Evolutionary conservation across 64 coral and sea anemone species (phyloP).

Genomic region (Trachythela sp.): DNA sequence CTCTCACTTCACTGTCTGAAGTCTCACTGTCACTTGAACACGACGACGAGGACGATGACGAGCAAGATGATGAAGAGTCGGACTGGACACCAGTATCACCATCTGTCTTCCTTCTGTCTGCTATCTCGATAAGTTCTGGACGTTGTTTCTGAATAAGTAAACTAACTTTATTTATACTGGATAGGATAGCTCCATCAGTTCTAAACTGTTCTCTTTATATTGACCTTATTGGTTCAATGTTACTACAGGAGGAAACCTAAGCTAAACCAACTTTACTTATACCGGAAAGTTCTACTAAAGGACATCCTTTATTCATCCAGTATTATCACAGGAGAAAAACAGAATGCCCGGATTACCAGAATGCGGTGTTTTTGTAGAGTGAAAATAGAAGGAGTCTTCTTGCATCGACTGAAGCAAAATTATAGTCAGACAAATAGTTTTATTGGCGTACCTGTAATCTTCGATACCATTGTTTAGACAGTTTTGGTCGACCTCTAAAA

Average conservation of each 20-base stretch:
- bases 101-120: not conserved
- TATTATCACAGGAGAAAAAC: too few species aligned
- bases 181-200: too few species aligned
- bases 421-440: not conserved
- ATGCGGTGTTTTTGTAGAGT: too few species aligned
- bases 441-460: constrained; percentile 62
- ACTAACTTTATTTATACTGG: too few species aligned
- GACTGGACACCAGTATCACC: not conserved
- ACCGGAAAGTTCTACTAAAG: too few species aligned
- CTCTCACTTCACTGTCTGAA: not conserved
- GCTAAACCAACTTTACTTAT: too few species aligned
- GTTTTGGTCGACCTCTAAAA: constrained; percentile 86
- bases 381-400: too few species aligned
- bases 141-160: not conserved
- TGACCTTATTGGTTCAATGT: too few species aligned
- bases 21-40: not conserved
- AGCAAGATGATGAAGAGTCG: not conserved
- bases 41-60: constrained; percentile 4
- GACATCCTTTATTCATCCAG: too few species aligned
- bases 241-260: too few species aligned
- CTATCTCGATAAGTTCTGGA: not conserved
- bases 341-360: too few species aligned
- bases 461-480: constrained; percentile 83
- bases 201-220: too few species aligned
- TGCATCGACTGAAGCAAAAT: not conserved